Conservation (phyloP, 2,113 vertebrate genomes). For the Nothocercus nigrocapillus region DNA sequence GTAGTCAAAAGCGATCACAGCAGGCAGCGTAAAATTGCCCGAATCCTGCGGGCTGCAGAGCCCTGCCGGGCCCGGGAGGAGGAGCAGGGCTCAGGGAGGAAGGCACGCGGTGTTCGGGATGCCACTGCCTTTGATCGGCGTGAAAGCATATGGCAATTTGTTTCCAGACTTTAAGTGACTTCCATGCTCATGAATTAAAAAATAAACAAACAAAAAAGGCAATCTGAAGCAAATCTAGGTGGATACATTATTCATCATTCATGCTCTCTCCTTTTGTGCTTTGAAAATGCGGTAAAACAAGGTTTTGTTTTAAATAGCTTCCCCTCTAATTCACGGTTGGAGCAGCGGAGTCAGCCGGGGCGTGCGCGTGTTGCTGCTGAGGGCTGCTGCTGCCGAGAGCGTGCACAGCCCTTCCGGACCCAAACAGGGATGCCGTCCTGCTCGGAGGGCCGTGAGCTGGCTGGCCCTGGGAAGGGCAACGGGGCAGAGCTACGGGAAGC, state of each 20-base stretch:
- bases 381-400: not conserved
- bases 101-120: not conserved
- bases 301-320: slow-evolving; percentile 50
- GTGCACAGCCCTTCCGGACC: not conserved
- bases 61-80: not conserved
- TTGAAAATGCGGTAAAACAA: slow-evolving; percentile 58
- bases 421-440: not conserved
- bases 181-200: slow-evolving; percentile 53
- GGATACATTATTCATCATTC: slow-evolving; percentile 41
- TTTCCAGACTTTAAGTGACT: slow-evolving; percentile 54
- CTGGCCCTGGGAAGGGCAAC: not conserved
- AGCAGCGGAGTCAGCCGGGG: not conserved
- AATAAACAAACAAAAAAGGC: slow-evolving; percentile 55
- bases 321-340: slow-evolving; percentile 1
- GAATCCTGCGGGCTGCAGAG: slow-evolving; percentile 25
- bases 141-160: slow-evolving; percentile 53
- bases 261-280: not conserved
- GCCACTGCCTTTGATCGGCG: not conserved
- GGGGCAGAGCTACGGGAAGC: not conserved
- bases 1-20: slow-evolving; percentile 77
- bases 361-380: not conserved
- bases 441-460: not conserved
- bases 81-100: slow-evolving; percentile 22
- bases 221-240: slow-evolving; percentile 47
- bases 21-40: slow-evolving; percentile 71